Conservation (phyloP, 2,113 vertebrate genomes). For the Varanus salvator region DNA sequence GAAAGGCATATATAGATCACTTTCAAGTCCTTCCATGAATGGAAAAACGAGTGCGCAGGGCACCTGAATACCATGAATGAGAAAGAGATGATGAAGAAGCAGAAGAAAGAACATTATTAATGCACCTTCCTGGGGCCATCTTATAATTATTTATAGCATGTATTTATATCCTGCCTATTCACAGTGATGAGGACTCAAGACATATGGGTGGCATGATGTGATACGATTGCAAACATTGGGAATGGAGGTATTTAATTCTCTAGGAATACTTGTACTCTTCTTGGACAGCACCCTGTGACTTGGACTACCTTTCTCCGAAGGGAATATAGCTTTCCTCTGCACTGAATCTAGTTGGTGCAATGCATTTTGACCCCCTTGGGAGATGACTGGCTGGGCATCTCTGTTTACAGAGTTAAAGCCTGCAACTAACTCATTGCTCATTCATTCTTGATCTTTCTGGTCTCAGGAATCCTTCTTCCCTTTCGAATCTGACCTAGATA, state of each 20-base stretch:
- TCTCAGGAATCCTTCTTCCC: neutral
- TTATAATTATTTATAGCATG: too few relatives aligned
- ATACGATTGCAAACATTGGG: neutral
- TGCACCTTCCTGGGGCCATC: neutral
- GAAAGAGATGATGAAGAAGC: neutral
- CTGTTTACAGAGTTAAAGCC: rapidly evolving
- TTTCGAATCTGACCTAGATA: constrained; percentile 6
- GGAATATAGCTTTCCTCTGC: constrained; percentile 11
- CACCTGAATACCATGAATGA: neutral
- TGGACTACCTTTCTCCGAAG: neutral
- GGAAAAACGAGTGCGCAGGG: neutral
- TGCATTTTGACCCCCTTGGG: neutral
- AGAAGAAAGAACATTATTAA: neutral
- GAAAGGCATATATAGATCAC: neutral
- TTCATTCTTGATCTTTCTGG: neutral
- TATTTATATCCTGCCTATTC: too few relatives aligned
- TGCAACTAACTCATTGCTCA: neutral
- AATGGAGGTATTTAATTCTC: neutral
- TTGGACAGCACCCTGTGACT: neutral
- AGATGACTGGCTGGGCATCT: rapidly evolving
- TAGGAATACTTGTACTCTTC: neutral
- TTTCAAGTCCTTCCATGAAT: neutral
- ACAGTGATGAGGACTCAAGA: too few relatives aligned
- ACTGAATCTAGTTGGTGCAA: neutral
- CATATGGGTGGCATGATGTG: too few relatives aligned